phyloP scores from a whole-genome alignment of 2,888 invertebrate genomes.

The Germaria angustata region DNA sequence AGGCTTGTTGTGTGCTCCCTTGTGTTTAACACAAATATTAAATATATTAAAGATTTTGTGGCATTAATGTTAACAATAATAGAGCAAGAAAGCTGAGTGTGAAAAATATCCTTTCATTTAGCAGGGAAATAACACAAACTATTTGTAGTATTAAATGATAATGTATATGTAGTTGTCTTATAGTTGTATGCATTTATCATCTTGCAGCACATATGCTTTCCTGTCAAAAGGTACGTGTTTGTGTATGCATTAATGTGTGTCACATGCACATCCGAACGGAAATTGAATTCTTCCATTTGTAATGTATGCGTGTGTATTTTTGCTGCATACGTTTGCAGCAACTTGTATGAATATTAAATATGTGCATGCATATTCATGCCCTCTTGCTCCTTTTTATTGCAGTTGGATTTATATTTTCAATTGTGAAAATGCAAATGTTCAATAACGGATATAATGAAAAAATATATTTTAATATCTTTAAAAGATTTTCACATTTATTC shows the following conservation, averaged over 20 bases:
- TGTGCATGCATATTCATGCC: not conserved
- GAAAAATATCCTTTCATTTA: not conserved
- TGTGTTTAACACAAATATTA: constrained; percentile 5
- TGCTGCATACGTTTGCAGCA: not conserved
- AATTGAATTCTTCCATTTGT: constrained; percentile 65
- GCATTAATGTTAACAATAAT: not conserved
- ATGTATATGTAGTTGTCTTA: not conserved
- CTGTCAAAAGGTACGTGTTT: constrained; percentile 20
- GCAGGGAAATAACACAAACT: not conserved
- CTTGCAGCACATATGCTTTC: constrained; percentile 13
- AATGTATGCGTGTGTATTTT: not conserved
- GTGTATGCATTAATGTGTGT: not conserved
- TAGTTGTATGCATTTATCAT: not conserved
- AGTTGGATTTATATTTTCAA: not conserved
- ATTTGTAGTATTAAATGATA: not conserved
- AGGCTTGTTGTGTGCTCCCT: too few species aligned
- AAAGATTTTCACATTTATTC: not conserved
- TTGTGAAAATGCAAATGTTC: constrained; percentile 33
- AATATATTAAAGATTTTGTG: constrained; percentile 32
- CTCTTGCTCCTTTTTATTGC: not conserved
- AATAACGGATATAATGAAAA: constrained; percentile 43
- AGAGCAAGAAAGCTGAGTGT: not conserved
- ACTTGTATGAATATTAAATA: constrained; percentile 32
- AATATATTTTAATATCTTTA: too few species aligned
- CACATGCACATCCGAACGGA: constrained; percentile 63